These are phyloP conservation scores for Cryptoprocta ferox DNA, from an alignment of 2,797 vertebrate species.

Conservation along the genomic window DNA sequence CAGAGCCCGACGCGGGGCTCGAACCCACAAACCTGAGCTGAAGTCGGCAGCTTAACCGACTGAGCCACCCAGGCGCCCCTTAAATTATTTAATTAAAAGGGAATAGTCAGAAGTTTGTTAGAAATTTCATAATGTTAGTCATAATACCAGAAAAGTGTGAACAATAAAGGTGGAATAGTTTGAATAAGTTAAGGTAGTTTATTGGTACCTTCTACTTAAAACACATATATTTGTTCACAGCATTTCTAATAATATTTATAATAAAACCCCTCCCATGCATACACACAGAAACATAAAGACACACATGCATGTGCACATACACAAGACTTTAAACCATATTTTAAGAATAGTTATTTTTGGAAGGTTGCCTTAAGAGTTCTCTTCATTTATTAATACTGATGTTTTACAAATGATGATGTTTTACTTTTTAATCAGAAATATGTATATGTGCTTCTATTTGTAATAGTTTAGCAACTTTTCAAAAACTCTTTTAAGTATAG, in stretches of 20 bases:
- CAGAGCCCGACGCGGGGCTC: too few species aligned
- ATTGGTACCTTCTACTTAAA: background rate
- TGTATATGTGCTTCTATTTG: background rate
- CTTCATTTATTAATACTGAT: background rate
- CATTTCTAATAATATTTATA: background rate
- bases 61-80: too few species aligned
- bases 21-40: too few species aligned
- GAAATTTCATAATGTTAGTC: background rate
- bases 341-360: background rate
- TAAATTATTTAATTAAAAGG: background rate
- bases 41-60: too few species aligned
- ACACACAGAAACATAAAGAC: background rate
- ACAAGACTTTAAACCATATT: background rate
- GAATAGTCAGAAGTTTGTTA: background rate
- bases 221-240: background rate
- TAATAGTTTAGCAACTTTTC: background rate
- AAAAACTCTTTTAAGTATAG: background rate
- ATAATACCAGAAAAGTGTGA: background rate
- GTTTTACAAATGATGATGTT: background rate
- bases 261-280: background rate
- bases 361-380: background rate
- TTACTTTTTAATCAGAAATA: background rate
- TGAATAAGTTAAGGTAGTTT: background rate
- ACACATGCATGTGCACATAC: background rate
- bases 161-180: background rate